Evolutionary conservation across 2,888 invertebrate species (phyloP).

Genomic region (Priocnemis perturbator): DNA sequence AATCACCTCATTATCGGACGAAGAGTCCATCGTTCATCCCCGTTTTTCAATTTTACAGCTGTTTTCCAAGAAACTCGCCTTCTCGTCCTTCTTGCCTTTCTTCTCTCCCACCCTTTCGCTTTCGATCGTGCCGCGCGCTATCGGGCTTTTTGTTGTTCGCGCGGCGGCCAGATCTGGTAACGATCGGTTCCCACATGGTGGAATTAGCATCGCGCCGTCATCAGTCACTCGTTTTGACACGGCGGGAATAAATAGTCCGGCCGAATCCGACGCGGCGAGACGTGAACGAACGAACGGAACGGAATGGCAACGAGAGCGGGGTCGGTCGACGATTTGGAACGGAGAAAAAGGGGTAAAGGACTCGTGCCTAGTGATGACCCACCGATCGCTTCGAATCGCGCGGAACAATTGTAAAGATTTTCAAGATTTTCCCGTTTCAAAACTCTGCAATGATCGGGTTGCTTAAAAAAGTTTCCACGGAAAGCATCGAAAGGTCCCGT

Average conservation of each 20-base stretch:
- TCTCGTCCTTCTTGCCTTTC: constrained; percentile 29
- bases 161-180: constrained; percentile 50
- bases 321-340: too few relatives aligned
- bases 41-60: too few relatives aligned
- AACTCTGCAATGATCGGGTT: too few relatives aligned
- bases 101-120: constrained; percentile 24
- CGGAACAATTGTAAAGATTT: too few relatives aligned
- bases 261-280: constrained; percentile 25
- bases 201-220: constrained; percentile 65
- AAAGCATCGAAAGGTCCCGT: too few relatives aligned
- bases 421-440: too few relatives aligned
- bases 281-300: constrained; percentile 12
- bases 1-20: too few relatives aligned
- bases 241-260: constrained; percentile 64
- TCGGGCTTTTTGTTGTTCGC: constrained; percentile 41
- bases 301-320: constrained; percentile 3
- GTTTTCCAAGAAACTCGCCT: constrained; percentile 5
- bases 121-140: constrained; percentile 21
- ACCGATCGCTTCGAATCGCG: constrained; percentile 14
- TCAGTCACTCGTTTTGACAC: constrained; percentile 68
- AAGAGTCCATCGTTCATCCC: too few relatives aligned
- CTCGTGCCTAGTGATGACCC: constrained; percentile 18
- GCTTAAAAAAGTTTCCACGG: too few relatives aligned
- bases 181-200: constrained; percentile 62
- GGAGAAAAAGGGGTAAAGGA: constrained; percentile 45